phyloP scores from a whole-genome alignment of 1,140 invertebrate genomes.

The Lasioglossum albipes region DNA sequence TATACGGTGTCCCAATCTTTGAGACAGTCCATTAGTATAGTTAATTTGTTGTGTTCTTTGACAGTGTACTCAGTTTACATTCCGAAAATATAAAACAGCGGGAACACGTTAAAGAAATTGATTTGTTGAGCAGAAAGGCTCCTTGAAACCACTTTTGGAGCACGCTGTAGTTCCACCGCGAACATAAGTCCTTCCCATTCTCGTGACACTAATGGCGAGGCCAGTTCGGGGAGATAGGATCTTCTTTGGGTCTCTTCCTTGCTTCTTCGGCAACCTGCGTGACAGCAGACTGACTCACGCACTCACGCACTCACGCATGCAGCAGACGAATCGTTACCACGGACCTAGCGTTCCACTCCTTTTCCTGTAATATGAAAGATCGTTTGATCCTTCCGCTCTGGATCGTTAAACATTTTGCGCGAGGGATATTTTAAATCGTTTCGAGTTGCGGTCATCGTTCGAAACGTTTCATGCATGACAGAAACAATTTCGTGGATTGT shows the following conservation, averaged over 20 bases:
- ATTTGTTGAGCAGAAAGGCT: too few relatives aligned
- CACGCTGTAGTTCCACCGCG: not conserved
- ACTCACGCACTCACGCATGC: slow-evolving; percentile 59
- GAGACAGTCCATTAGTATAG: too few relatives aligned
- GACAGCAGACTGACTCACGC: slow-evolving; percentile 59
- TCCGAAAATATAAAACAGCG: not conserved
- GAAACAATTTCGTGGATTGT: not conserved
- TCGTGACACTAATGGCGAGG: slow-evolving; percentile 65
- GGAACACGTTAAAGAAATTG: too few relatives aligned
- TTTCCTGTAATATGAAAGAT: slow-evolving; percentile 12
- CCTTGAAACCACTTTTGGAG: not conserved
- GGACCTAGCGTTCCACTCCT: not conserved
- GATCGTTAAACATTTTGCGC: not conserved
- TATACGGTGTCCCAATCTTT: too few relatives aligned
- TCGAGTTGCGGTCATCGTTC: too few relatives aligned
- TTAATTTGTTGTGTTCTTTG: too few relatives aligned
- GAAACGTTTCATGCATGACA: not conserved
- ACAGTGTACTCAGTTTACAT: too few relatives aligned
- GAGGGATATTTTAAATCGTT: not conserved
- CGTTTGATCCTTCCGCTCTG: slow-evolving; percentile 53
- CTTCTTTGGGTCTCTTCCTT: slow-evolving; percentile 49
- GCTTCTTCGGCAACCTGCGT: slow-evolving; percentile 60
- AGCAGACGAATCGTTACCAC: slow-evolving; percentile 29
- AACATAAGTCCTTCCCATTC: slow-evolving; percentile 47
- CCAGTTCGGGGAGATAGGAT: slow-evolving; percentile 64